Conservation (phyloP, 1,140 invertebrate species). For the Rhysida immarginata region DNA sequence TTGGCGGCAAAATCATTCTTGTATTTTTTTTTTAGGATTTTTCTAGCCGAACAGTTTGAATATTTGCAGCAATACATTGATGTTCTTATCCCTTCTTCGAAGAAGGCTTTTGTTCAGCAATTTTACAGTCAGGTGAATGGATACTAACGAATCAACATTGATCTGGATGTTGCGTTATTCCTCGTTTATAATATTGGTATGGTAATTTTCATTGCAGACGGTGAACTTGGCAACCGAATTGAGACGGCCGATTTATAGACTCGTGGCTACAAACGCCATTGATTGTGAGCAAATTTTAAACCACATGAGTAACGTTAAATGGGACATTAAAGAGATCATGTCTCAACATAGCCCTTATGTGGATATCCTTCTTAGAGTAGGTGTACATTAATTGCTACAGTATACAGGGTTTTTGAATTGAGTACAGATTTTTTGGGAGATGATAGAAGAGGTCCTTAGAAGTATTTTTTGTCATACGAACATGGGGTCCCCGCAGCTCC, state of each 20-base stretch:
- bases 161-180: neutral
- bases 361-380: constrained; percentile 36
- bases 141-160: too few species aligned
- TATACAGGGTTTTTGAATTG: too few species aligned
- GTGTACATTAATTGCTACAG: too few species aligned
- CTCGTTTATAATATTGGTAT: neutral
- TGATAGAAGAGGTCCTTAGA: too few species aligned
- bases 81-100: constrained; percentile 38
- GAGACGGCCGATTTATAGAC: constrained; percentile 67
- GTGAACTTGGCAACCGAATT: constrained; percentile 52
- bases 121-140: constrained; percentile 41
- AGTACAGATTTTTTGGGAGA: too few species aligned
- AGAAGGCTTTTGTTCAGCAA: constrained; percentile 51
- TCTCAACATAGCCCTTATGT: constrained; percentile 84
- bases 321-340: constrained; percentile 87
- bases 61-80: constrained; percentile 65
- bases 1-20: too few species aligned
- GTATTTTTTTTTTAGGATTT: constrained; percentile 39
- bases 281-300: constrained; percentile 59
- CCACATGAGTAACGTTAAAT: constrained; percentile 73
- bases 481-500: too few species aligned
- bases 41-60: constrained; percentile 73
- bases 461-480: too few species aligned
- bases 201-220: constrained; percentile 37
- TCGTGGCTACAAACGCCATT: constrained; percentile 59